Percentiles rank a stretch among this genome's conserved stretches.
These are phyloP conservation scores for Plemyria rubiginata DNA, from an alignment of 2,888 invertebrate genomes.

Conservation along the genomic window DNA sequence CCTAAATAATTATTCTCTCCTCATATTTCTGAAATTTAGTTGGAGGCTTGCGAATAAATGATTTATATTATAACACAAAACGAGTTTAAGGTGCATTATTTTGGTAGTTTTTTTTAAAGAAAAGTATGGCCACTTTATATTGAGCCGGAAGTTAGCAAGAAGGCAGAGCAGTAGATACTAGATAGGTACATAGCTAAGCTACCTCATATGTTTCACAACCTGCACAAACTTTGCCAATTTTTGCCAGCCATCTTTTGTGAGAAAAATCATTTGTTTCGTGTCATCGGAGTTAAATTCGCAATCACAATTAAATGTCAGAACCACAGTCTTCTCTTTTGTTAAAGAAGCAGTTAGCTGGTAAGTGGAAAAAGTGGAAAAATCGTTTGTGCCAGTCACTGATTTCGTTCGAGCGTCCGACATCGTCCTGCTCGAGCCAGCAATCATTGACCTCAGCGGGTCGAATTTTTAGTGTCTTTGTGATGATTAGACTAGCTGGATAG, in stretches of 20 bases:
- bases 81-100: not conserved
- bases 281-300: constrained; percentile 90
- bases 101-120: constrained; percentile 21
- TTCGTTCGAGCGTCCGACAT: constrained; percentile 64
- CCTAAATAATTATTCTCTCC: too few relatives aligned
- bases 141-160: constrained; percentile 68
- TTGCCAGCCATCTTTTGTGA: constrained; percentile 88
- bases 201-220: constrained; percentile 84
- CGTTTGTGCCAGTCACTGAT: constrained; percentile 57
- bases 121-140: constrained; percentile 57
- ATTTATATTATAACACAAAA: too few relatives aligned
- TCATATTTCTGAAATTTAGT: too few relatives aligned
- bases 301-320: constrained; percentile 96
- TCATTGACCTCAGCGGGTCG: constrained; percentile 82
- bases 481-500: constrained; percentile 43
- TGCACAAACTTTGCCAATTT: constrained; percentile 77
- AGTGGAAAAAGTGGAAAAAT: constrained; percentile 62
- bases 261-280: constrained; percentile 89
- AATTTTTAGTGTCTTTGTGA: constrained; percentile 71
- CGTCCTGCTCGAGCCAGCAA: constrained; percentile 63
- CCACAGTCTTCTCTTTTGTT: constrained; percentile 97
- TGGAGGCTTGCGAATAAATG: too few relatives aligned
- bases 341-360: constrained; percentile 98
- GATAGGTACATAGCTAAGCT: too few relatives aligned
- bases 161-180: constrained; percentile 54